Percentiles rank a stretch among this genome's conserved stretches.
Evolutionary conservation across 2,888 invertebrate species (phyloP).

Genomic region (Yponomeuta malinellus): DNA sequence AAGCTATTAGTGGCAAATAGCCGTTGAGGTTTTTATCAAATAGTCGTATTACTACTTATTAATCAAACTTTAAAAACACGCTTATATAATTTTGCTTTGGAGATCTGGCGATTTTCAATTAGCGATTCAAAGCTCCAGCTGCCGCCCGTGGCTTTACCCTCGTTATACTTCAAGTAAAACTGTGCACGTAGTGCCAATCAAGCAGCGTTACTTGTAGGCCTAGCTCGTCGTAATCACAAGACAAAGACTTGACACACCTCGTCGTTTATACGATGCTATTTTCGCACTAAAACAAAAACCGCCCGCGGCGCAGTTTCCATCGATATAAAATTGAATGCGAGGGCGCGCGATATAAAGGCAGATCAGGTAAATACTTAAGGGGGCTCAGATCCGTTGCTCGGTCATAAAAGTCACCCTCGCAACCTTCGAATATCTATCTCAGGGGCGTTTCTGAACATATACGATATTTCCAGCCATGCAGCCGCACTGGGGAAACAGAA

Average conservation of each 20-base stretch:
- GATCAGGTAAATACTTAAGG: constrained; percentile 4
- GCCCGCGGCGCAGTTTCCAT: not conserved
- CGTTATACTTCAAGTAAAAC: too few species aligned
- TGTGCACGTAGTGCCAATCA: too few species aligned
- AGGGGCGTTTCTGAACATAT: not conserved
- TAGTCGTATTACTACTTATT: too few species aligned
- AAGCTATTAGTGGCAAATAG: too few species aligned
- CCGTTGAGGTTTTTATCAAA: too few species aligned
- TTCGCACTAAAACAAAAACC: not conserved
- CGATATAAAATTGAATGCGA: constrained; percentile 3
- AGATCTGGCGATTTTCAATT: too few species aligned
- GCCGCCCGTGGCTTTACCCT: too few species aligned
- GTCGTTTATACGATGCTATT: not conserved
- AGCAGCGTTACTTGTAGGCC: too few species aligned
- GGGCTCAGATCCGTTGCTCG: not conserved
- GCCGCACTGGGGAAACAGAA: not conserved
- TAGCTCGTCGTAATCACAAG: too few species aligned
- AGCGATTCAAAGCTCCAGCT: too few species aligned
- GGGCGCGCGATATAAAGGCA: not conserved
- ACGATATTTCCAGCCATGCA: not conserved
- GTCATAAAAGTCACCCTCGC: constrained; percentile 19
- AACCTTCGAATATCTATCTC: constrained; percentile 12
- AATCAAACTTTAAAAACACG: too few species aligned
- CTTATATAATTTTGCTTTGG: too few species aligned
- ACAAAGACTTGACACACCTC: not conserved